These are phyloP conservation scores for Malthinus seriepunctatus DNA, from an alignment of 2,888 invertebrate species.

Conservation along the genomic window DNA sequence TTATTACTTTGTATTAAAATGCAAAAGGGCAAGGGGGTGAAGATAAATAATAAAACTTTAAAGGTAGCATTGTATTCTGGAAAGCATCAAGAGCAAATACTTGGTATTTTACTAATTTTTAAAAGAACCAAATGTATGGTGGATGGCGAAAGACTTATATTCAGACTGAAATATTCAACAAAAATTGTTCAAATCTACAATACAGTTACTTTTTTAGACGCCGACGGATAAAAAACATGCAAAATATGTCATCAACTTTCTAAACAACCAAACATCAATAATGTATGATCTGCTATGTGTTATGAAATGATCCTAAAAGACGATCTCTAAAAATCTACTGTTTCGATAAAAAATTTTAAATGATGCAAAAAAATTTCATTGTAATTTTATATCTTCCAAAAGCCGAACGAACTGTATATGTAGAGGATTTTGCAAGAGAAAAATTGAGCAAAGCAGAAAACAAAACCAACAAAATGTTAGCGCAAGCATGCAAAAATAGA, in stretches of 20 bases:
- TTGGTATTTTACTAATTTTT: too few relatives aligned
- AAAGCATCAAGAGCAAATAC: too few relatives aligned
- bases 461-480: conserved; percentile 6
- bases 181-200: background rate
- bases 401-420: conserved; percentile 43
- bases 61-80: too few relatives aligned
- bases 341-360: background rate
- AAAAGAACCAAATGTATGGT: too few relatives aligned
- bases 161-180: too few relatives aligned
- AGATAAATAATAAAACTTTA: too few relatives aligned
- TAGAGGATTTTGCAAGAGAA: conserved; percentile 30
- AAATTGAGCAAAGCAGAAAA: conserved; percentile 28
- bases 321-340: background rate
- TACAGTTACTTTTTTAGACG: background rate
- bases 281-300: background rate
- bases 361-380: background rate
- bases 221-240: conserved; percentile 1
- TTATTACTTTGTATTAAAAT: too few relatives aligned
- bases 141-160: too few relatives aligned
- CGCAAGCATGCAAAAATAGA: conserved; percentile 6
- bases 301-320: conserved; percentile 3
- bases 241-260: background rate
- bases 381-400: conserved; percentile 27
- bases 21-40: too few relatives aligned
- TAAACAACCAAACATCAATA: background rate